A percentile compares a stretch with the other conserved stretches of the same genome.
Evolutionary conservation across 1,140 invertebrate species (phyloP).

Genomic region (Hypsibius dujardini): DNA sequence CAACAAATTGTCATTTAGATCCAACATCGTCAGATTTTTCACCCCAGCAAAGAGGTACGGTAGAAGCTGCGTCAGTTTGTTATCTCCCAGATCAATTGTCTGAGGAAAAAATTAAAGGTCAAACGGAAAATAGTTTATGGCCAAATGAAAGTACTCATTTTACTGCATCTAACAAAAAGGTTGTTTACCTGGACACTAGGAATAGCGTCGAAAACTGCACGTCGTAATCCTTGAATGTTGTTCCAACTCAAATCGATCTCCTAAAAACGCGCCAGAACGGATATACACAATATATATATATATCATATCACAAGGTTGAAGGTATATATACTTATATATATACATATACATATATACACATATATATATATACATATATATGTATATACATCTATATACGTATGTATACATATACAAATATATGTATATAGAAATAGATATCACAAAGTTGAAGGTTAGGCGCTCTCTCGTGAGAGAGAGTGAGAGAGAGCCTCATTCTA

Average conservation of each 20-base stretch:
- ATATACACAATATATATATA: too few relatives aligned
- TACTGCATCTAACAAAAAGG: background rate
- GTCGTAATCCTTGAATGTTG: background rate
- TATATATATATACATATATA: too few relatives aligned
- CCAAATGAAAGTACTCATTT: background rate
- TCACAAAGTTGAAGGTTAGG: too few relatives aligned
- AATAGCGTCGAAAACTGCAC: background rate
- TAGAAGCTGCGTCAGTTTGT: background rate
- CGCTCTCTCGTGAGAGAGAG: too few relatives aligned
- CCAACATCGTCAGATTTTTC: background rate
- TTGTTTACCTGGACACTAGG: background rate
- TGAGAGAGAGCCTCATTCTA: background rate
- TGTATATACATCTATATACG: background rate
- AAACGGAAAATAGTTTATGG: background rate
- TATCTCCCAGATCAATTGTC: conserved; percentile 3
- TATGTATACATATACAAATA: conserved; percentile 7
- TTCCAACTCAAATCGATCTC: background rate
- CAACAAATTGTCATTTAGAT: conserved; percentile 1
- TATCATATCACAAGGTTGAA: too few relatives aligned
- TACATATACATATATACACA: too few relatives aligned
- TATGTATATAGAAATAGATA: background rate
- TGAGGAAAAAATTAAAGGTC: background rate
- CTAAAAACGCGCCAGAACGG: background rate
- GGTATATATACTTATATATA: too few relatives aligned
- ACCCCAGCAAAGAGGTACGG: background rate